Evolutionary conservation across 2,113 vertebrate genomes (phyloP).

Genomic region (Nibea coibor): DNA sequence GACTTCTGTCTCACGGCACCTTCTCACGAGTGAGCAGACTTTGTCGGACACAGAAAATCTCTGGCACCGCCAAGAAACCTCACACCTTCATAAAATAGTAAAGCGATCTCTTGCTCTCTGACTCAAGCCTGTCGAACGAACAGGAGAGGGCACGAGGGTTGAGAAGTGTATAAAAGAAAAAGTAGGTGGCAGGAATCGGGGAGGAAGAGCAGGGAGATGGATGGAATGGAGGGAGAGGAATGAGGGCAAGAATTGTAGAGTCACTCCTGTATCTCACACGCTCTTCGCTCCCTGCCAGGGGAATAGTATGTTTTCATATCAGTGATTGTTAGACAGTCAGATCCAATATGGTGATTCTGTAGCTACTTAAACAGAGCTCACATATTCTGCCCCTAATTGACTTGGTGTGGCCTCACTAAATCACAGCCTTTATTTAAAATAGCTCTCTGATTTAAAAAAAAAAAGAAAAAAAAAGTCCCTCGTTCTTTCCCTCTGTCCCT

Average conservation of each 20-base stretch:
- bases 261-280: constrained; percentile 42
- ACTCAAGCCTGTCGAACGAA: constrained; percentile 76
- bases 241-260: constrained; percentile 24
- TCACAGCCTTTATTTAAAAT: constrained; percentile 77
- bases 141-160: constrained; percentile 76
- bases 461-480: constrained; percentile 45
- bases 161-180: constrained; percentile 71
- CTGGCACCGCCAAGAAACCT: constrained; percentile 58
- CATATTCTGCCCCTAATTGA: constrained; percentile 78
- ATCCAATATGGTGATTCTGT: constrained; percentile 76
- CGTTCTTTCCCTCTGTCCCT: constrained; percentile 25
- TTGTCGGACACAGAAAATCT: constrained; percentile 72
- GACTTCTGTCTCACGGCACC: constrained; percentile 44
- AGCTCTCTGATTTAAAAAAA: constrained; percentile 47
- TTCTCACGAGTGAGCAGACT: constrained; percentile 55
- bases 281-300: background rate
- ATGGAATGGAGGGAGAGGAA: constrained; percentile 30
- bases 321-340: constrained; percentile 69
- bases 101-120: constrained; percentile 72
- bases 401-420: constrained; percentile 75
- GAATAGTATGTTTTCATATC: constrained; percentile 71
- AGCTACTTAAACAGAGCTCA: constrained; percentile 63
- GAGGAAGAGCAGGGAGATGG: constrained; percentile 31
- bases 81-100: constrained; percentile 80
- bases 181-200: constrained; percentile 47